Percentiles rank a stretch among this genome's conserved stretches.
phyloP scores from a whole-genome alignment of 2,113 vertebrate genomes.

The Numida meleagris region DNA sequence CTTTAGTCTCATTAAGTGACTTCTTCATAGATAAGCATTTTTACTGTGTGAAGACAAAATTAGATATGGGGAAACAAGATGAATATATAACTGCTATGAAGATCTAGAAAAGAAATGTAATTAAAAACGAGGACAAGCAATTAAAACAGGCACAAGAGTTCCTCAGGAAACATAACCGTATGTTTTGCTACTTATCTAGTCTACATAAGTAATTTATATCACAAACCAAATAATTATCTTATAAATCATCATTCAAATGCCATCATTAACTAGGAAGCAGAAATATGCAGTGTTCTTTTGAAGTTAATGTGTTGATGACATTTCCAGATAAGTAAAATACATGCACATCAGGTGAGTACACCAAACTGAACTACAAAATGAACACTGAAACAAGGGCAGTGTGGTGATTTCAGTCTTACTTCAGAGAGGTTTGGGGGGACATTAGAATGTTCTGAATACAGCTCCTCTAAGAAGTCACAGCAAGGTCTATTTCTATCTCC shows the following conservation, averaged over 20 bases:
- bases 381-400: background rate
- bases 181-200: slow-evolving; percentile 37
- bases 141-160: background rate
- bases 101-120: background rate
- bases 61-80: background rate
- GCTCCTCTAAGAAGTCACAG: background rate
- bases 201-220: slow-evolving; percentile 49
- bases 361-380: slow-evolving; percentile 30
- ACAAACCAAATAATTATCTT: slow-evolving; percentile 47
- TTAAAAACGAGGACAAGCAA: slow-evolving; percentile 16
- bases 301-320: slow-evolving; percentile 34
- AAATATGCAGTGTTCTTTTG: slow-evolving; percentile 1
- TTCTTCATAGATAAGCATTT: background rate
- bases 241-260: slow-evolving; percentile 46
- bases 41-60: background rate
- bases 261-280: slow-evolving; percentile 28
- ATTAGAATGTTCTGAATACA: background rate
- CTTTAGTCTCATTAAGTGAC: background rate
- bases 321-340: slow-evolving; percentile 36
- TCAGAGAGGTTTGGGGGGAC: background rate
- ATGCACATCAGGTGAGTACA: slow-evolving; percentile 14
- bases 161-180: slow-evolving; percentile 39
- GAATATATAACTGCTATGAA: background rate
- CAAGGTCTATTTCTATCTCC: background rate
- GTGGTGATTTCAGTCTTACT: background rate